phyloP scores from a whole-genome alignment of 2,888 invertebrate genomes.

The Leucania comma region DNA sequence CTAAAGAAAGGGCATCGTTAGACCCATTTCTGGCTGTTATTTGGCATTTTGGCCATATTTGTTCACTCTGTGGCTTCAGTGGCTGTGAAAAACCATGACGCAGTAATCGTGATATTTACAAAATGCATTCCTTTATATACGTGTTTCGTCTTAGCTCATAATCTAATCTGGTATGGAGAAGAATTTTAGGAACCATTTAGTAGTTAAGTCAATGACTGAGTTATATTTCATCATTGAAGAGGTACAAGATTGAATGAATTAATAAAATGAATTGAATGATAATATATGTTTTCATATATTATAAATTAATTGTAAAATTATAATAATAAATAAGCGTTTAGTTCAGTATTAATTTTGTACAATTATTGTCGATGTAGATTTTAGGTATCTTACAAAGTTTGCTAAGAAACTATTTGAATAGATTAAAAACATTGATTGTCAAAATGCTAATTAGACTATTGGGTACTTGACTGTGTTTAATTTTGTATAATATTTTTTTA shows the following conservation, averaged over 20 bases:
- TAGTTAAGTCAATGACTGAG: conserved; percentile 33
- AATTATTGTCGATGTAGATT: neutral
- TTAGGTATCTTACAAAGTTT: neutral
- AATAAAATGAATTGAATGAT: neutral
- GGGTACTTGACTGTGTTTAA: no score
- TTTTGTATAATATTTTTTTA: neutral
- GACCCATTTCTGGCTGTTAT: conserved; percentile 23
- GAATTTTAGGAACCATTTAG: conserved; percentile 21
- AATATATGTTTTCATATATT: neutral
- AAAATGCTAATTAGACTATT: neutral
- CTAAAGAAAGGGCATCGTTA: conserved; percentile 17
- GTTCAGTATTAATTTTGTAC: conserved; percentile 2
- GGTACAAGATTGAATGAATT: neutral
- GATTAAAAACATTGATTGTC: neutral
- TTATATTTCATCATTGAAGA: conserved; percentile 9
- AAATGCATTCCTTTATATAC: conserved; percentile 60
- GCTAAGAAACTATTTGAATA: neutral
- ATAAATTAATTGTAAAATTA: neutral
- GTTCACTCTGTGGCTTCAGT: conserved; percentile 59
- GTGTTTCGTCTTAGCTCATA: conserved; percentile 20
- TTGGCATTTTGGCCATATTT: conserved; percentile 47
- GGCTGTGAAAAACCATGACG: conserved; percentile 67
- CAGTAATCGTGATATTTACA: conserved; percentile 56
- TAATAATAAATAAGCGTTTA: neutral
- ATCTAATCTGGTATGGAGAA: neutral